These are phyloP conservation scores for Idaea dimidiata DNA, from an alignment of 2,888 invertebrate genomes.

Conservation along the genomic window DNA sequence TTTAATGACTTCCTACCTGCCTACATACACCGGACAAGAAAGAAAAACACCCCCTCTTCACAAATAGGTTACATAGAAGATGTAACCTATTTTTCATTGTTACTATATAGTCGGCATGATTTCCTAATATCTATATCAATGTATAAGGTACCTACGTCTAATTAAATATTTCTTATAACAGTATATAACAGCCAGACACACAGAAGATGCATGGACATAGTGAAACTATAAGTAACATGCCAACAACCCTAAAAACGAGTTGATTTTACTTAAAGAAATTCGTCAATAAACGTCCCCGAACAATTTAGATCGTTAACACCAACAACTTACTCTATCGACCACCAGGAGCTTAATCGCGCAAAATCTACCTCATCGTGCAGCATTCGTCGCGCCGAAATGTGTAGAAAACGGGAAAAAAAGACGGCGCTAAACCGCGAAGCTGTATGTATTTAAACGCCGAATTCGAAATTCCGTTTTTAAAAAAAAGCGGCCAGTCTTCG, in stretches of 20 bases:
- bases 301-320: conserved; percentile 68
- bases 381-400: conserved; percentile 70
- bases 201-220: no score
- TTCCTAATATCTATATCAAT: no score
- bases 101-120: no score
- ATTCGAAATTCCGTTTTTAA: conserved; percentile 66
- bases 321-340: conserved; percentile 76
- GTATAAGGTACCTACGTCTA: no score
- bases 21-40: no score
- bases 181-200: no score
- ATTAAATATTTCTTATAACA: no score
- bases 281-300: conserved; percentile 46
- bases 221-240: not conserved
- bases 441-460: conserved; percentile 80
- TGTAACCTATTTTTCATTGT: no score
- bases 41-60: no score
- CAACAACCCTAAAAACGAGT: conserved; percentile 6
- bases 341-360: conserved; percentile 68
- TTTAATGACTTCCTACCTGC: no score
- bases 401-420: conserved; percentile 80
- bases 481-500: conserved; percentile 68
- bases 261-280: conserved; percentile 29
- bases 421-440: conserved; percentile 80
- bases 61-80: no score
- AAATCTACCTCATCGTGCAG: conserved; percentile 69